Evolutionary conservation across 2,113 vertebrate species (phyloP), one percentile per base, ranked within the genome.

Genomic region (Oxyura jamaicensis): DNA sequence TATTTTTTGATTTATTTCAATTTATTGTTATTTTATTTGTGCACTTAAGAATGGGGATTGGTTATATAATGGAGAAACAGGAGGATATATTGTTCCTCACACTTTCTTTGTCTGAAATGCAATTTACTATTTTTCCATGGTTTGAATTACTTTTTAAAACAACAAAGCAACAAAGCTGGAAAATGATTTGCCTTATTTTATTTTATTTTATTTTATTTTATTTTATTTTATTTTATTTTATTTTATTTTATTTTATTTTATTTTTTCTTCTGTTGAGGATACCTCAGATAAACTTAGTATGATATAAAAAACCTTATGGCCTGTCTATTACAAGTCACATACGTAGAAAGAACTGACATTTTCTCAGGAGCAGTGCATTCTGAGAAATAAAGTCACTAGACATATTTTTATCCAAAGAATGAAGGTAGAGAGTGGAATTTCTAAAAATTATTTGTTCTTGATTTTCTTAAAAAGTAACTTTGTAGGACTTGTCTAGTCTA

Each of bases 1-100:
- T 33, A 73, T 77, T 90, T 83, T 86, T 93, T 90, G 67, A 88
- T 93, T 94, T 93, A 94, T 92, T 94, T 93, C 74, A 92, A 78
- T 92, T 93, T 91, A 66, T 36, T 87, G 59, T n/a, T 93, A 53
- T 72, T 95, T 96, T 86, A 80, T 85, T 83, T 90, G 84, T 86
- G 76, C 80, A 83, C 83, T 92, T 91, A 91, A 77, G 74, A 92
- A 50, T 56, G 33, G 26, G 10, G 28, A 82, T 83, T 50, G 35
- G 50, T 88, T 93, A 73, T 55, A 90, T 58, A 75, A 88, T 17
- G 18, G 35, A 13, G 21, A 83, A 84, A 18, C 29, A 81, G 35
- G 4, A 91, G 13, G 26, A 78, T 83, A 35, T 66, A 75, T 83
- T 91, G 2, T 79, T 80, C 50, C 10, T 41, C 10, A 81, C 8